Evolutionary conservation across 2,888 invertebrate genomes (phyloP).

Genomic region (Oeneis ivallda): DNA sequence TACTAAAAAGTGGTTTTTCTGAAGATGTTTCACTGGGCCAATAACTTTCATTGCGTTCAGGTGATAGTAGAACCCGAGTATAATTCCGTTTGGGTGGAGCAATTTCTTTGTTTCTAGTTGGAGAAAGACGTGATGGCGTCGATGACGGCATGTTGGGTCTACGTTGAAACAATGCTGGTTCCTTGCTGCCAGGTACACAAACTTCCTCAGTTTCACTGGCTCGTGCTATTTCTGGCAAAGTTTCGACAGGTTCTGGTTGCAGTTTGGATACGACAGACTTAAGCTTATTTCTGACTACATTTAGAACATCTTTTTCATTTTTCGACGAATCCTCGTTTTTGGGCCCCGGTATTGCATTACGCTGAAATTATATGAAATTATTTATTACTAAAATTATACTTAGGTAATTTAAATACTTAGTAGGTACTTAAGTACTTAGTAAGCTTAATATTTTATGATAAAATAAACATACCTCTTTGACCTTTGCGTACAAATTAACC

Average conservation of each 20-base stretch:
- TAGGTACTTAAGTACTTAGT: background rate
- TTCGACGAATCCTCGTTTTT: slow-evolving; percentile 39
- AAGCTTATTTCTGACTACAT: slow-evolving; percentile 62
- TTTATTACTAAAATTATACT: background rate
- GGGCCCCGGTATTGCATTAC: slow-evolving; percentile 50
- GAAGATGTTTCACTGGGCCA: slow-evolving; percentile 46
- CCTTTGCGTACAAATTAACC: slow-evolving; percentile 84
- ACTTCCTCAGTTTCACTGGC: slow-evolving; percentile 60
- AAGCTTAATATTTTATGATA: background rate
- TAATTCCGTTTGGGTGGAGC: slow-evolving; percentile 54
- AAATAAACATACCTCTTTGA: slow-evolving; percentile 78
- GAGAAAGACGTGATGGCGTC: slow-evolving; percentile 41
- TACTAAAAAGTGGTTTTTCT: slow-evolving; percentile 58
- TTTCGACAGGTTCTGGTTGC: slow-evolving; percentile 50
- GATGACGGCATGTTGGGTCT: slow-evolving; percentile 56
- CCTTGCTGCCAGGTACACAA: slow-evolving; percentile 65
- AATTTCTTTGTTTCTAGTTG: slow-evolving; percentile 36
- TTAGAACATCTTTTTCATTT: slow-evolving; percentile 52
- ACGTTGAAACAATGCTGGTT: slow-evolving; percentile 71
- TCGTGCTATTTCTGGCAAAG: slow-evolving; percentile 67
- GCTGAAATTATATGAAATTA: slow-evolving; percentile 52
- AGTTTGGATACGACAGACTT: slow-evolving; percentile 54
- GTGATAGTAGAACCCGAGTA: slow-evolving; percentile 70
- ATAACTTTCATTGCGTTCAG: slow-evolving; percentile 50
- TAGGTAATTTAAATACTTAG: background rate